Evolutionary conservation across 2,888 invertebrate genomes (phyloP).

Genomic region (Anthophora plumipes): DNA sequence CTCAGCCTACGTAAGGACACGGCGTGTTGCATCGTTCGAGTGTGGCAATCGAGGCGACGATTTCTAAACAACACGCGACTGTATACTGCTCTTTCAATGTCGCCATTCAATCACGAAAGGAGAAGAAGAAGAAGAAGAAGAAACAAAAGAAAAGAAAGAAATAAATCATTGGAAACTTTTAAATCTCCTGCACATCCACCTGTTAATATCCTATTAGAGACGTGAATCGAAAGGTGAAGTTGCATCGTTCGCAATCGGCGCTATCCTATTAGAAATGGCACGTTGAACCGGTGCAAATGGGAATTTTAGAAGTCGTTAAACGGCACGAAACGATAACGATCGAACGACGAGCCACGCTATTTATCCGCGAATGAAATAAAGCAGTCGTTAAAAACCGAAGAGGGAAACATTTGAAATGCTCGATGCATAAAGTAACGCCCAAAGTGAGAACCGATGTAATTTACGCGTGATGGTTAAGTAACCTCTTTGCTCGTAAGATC

Average conservation of each 20-base stretch:
- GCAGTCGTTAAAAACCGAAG: constrained; percentile 32
- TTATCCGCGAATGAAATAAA: constrained; percentile 26
- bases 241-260: not conserved
- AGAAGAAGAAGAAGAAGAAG: no score
- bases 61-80: constrained; percentile 5
- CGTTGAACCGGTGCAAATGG: not conserved
- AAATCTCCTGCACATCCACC: no score
- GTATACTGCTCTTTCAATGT: not conserved
- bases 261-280: not conserved
- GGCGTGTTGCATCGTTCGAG: not conserved
- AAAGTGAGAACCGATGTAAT: constrained; percentile 51
- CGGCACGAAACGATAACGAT: constrained; percentile 14
- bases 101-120: not conserved
- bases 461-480: constrained; percentile 53
- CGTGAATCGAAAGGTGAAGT: not conserved
- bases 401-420: no score
- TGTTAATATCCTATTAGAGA: not conserved
- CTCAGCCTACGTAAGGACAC: constrained; percentile 20
- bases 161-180: not conserved
- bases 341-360: constrained; percentile 3
- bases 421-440: constrained; percentile 46
- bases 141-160: not conserved
- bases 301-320: constrained; percentile 12
- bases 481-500: constrained; percentile 40
- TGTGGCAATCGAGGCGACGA: not conserved